A percentile compares a stretch with the other conserved stretches of the same genome.
These are phyloP conservation scores for Calcarius ornatus DNA, from an alignment of 2,113 vertebrate species.

Conservation along the genomic window DNA sequence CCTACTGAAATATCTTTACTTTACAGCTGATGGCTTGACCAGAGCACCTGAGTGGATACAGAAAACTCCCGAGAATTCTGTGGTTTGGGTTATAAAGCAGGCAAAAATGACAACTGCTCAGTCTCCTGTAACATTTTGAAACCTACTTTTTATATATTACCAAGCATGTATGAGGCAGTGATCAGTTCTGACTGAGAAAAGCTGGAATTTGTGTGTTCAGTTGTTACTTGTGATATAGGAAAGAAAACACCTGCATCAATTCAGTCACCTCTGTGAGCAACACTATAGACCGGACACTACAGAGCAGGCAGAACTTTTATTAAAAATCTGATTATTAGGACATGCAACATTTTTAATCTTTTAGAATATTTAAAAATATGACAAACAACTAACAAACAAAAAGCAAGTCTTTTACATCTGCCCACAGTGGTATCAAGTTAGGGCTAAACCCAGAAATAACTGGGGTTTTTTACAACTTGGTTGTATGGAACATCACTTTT, in stretches of 20 bases:
- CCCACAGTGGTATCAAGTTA: neutral
- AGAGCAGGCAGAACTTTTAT: neutral
- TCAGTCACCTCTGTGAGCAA: neutral
- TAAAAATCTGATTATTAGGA: neutral
- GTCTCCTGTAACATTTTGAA: neutral
- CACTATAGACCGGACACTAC: neutral
- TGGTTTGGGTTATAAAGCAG: neutral
- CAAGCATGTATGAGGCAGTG: neutral
- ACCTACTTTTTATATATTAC: neutral
- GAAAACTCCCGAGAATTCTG: neutral
- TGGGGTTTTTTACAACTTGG: neutral
- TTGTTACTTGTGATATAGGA: neutral
- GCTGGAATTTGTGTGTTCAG: conserved; percentile 20
- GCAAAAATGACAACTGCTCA: neutral
- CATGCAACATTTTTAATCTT: neutral
- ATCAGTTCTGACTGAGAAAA: neutral
- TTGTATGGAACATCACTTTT: neutral
- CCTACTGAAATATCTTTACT: neutral
- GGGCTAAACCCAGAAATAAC: neutral
- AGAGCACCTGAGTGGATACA: neutral
- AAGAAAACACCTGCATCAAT: neutral
- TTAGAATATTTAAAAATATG: neutral
- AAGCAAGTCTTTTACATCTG: neutral
- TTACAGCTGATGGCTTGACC: neutral
- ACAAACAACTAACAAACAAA: neutral